These are phyloP conservation scores for Andrena cerasifolii DNA, from an alignment of 1,140 invertebrate species.

Conservation along the genomic window DNA sequence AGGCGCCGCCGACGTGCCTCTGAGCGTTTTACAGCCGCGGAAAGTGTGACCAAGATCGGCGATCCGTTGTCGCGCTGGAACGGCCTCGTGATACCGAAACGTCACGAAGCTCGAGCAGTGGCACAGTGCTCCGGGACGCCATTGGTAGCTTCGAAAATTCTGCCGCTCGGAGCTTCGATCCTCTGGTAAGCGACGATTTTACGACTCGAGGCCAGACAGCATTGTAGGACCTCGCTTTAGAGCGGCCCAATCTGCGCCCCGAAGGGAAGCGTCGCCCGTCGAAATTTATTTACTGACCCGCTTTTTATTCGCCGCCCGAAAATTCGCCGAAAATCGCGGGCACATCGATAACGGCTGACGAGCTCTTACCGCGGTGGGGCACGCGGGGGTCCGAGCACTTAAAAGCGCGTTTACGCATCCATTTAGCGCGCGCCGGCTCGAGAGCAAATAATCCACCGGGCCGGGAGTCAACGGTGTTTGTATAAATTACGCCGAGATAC, in stretches of 20 bases:
- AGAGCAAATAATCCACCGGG: not conserved
- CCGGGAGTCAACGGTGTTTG: not conserved
- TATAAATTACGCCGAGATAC: constrained; percentile 17
- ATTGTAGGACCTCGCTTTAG: not conserved
- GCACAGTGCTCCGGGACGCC: not conserved
- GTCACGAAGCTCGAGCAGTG: not conserved
- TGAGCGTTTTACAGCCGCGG: constrained; percentile 35
- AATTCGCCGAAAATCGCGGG: not conserved
- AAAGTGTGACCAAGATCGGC: constrained; percentile 34
- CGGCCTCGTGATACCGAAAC: constrained; percentile 21
- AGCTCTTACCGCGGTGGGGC: not conserved
- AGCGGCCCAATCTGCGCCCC: not conserved
- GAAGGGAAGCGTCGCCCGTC: not conserved
- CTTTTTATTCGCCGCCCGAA: not conserved
- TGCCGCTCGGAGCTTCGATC: constrained; percentile 28
- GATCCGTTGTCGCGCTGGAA: constrained; percentile 29
- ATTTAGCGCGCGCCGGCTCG: not conserved
- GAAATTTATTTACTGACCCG: constrained; percentile 21
- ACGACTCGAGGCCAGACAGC: constrained; percentile 2
- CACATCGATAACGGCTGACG: not conserved
- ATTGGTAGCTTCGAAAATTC: constrained; percentile 14
- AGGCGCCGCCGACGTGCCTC: constrained; percentile 7
- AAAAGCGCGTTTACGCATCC: not conserved
- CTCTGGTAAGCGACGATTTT: constrained; percentile 9
- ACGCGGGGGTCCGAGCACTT: not conserved